A percentile compares a stretch with the other conserved stretches of the same genome.
phyloP scores from a whole-genome alignment of 1,140 invertebrate species.

The Pantala flavescens region DNA sequence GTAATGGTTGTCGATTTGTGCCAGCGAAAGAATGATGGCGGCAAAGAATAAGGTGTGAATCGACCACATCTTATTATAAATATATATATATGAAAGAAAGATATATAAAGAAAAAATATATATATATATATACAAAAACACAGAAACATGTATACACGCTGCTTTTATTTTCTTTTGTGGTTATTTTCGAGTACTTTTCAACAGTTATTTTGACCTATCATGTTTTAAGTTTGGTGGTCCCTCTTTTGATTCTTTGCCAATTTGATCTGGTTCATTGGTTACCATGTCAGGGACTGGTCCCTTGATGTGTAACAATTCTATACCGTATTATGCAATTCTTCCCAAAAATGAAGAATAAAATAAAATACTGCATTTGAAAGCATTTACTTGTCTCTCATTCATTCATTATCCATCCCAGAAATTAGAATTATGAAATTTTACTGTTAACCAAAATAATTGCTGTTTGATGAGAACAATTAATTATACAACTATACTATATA shows the following conservation, averaged over 20 bases:
- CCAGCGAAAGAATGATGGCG: neutral
- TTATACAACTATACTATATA: too few species aligned
- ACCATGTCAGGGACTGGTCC: neutral
- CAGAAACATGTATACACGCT: conserved; percentile 2
- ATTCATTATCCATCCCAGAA: too few species aligned
- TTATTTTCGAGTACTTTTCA: neutral
- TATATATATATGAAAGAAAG: conserved; percentile 1
- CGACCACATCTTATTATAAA: neutral
- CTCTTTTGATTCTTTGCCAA: conserved; percentile 2
- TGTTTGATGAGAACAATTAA: too few species aligned
- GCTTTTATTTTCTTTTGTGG: neutral
- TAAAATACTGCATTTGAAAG: neutral
- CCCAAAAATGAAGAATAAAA: conserved; percentile 2
- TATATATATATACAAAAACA: neutral
- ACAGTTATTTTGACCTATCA: conserved; percentile 7
- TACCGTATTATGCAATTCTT: conserved; percentile 7
- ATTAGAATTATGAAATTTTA: too few species aligned
- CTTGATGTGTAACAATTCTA: neutral
- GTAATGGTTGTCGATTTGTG: neutral
- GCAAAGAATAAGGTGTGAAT: neutral
- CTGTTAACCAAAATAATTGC: too few species aligned
- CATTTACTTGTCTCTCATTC: neutral
- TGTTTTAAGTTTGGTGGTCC: conserved; percentile 4
- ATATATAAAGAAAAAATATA: neutral
- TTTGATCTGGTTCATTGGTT: neutral